A percentile compares a stretch with the other conserved stretches of the same genome.
phyloP scores from a whole-genome alignment of 2,797 vertebrate species.

The Pteropus rufus region DNA sequence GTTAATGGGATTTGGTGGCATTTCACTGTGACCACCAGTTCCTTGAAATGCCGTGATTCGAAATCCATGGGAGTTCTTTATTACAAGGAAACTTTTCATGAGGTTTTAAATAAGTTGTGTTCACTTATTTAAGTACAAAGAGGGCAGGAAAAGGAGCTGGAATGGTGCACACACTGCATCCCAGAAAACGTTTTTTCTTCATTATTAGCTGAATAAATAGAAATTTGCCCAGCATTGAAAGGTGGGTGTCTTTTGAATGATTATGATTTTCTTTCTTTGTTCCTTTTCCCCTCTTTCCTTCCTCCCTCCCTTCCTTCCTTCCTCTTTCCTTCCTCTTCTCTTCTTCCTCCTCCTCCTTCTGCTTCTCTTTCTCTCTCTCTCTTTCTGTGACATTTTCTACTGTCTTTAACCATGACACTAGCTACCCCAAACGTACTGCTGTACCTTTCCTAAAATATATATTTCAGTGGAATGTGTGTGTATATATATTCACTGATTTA shows the following conservation, averaged over 20 bases:
- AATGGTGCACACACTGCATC: conserved; percentile 14
- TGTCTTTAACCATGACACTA: background rate
- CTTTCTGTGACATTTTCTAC: background rate
- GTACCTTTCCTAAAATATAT: background rate
- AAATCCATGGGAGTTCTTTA: conserved; percentile 50
- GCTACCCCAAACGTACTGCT: background rate
- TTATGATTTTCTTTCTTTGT: background rate
- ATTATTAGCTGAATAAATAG: background rate
- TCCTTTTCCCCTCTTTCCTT: no score
- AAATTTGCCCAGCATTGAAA: background rate
- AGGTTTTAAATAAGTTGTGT: conserved; percentile 40
- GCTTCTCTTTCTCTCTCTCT: no score
- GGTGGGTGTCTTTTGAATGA: background rate
- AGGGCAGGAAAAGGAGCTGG: conserved; percentile 26
- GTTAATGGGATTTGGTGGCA: conserved; percentile 60
- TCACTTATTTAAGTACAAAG: conserved; percentile 31
- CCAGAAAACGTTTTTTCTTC: background rate
- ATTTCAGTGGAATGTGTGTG: background rate
- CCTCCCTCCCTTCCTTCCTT: background rate
- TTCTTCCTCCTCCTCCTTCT: no score
- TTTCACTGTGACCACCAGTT: conserved; percentile 52
- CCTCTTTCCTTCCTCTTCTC: no score
- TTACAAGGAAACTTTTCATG: conserved; percentile 47
- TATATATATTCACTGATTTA: background rate
- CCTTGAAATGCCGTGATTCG: conserved; percentile 34